Conservation (phyloP, 2,113 vertebrate species). For the Chionis minor region DNA sequence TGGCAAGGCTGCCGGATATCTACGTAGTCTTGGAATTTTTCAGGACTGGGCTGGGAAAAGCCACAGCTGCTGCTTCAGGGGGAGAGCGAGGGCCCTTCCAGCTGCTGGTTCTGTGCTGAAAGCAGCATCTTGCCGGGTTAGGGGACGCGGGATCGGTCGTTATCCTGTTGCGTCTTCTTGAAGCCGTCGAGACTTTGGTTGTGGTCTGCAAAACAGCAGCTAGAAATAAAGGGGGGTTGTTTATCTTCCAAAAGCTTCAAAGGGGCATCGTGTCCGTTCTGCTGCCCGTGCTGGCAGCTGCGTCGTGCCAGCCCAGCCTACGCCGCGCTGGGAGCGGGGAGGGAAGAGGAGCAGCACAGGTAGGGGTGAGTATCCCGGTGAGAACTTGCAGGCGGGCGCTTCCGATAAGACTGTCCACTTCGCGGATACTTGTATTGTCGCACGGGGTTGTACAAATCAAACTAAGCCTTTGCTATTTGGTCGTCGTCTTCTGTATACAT, state of each 20-base stretch:
- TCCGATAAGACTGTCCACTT: neutral
- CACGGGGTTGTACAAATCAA: neutral
- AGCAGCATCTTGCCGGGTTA: neutral
- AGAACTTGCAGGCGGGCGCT: neutral
- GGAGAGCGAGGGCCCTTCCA: neutral
- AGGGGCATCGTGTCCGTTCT: fast-evolving
- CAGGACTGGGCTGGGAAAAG: neutral
- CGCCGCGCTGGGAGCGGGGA: fast-evolving
- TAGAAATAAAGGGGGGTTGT: neutral
- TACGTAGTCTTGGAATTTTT: neutral
- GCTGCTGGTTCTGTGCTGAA: neutral
- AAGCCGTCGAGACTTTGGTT: neutral
- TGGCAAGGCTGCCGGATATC: neutral
- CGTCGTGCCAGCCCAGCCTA: neutral
- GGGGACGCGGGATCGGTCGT: fast-evolving
- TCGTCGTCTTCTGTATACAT: neutral
- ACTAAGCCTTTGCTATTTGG: neutral
- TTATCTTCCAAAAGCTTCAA: neutral
- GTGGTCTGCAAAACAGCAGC: neutral
- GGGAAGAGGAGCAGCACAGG: neutral
- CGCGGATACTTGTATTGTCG: fast-evolving
- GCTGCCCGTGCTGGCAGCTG: neutral
- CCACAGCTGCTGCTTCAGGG: neutral
- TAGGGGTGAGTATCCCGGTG: neutral
- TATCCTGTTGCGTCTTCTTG: neutral